Evolutionary conservation across 2,797 vertebrate species (phyloP).

Genomic region (Sebastolobus altivelis): DNA sequence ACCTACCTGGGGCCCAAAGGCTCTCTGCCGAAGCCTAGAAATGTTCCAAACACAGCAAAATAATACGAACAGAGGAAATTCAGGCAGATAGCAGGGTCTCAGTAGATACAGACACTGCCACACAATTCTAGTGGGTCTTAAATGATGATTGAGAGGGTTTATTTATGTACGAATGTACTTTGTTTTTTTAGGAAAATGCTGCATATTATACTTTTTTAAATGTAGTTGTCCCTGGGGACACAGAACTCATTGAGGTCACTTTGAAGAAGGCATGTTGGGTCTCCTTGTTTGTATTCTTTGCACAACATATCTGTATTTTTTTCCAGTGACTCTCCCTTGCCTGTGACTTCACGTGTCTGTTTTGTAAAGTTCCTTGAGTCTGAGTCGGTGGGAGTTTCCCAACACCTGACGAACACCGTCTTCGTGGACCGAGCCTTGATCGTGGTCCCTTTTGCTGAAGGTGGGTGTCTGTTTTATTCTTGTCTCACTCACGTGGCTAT

Average conservation of each 20-base stretch:
- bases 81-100: not conserved
- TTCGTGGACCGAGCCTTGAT: constrained; percentile 99
- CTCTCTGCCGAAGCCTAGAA: not conserved
- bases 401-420: constrained; percentile 99
- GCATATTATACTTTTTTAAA: not conserved
- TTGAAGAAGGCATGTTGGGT: constrained; percentile 63
- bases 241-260: constrained; percentile 1
- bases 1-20: not conserved
- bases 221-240: constrained; percentile 27
- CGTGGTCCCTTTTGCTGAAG: constrained; percentile 99
- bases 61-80: not conserved
- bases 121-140: not conserved
- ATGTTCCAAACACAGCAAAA: not conserved
- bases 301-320: constrained; percentile 88
- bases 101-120: not conserved
- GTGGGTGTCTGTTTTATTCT: constrained; percentile 88
- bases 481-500: constrained; percentile 25
- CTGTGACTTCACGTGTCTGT: constrained; percentile 99
- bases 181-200: not conserved
- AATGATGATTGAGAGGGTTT: not conserved
- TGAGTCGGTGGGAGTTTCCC: constrained; percentile 97
- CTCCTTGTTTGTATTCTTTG: constrained; percentile 84
- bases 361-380: constrained; percentile 99
- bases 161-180: not conserved
- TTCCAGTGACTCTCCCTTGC: constrained; percentile 99